Conservation (phyloP, 2,797 vertebrate genomes). For the Pachyuromys duprasi region DNA sequence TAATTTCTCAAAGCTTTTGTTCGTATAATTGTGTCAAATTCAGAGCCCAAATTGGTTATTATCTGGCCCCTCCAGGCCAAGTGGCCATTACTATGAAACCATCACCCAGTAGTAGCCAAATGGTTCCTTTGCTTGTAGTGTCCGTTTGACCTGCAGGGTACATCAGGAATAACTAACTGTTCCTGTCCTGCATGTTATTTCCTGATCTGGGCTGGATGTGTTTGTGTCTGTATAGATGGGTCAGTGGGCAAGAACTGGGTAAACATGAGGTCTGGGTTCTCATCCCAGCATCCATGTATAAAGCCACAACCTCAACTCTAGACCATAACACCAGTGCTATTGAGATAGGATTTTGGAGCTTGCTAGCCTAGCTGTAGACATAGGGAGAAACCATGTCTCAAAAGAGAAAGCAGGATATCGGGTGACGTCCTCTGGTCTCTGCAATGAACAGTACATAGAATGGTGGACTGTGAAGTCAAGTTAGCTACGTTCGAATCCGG, state of each 20-base stretch:
- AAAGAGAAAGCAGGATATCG: background rate
- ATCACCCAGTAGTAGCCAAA: background rate
- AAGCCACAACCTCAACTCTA: background rate
- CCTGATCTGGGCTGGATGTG: too few species aligned
- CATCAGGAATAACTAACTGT: background rate
- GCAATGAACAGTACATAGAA: background rate
- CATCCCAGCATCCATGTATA: background rate
- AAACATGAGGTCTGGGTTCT: background rate
- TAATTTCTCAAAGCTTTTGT: background rate
- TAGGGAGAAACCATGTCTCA: background rate
- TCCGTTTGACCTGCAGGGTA: background rate
- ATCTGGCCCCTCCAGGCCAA: background rate
- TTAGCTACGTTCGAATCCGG: background rate
- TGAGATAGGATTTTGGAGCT: background rate
- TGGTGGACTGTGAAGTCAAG: background rate
- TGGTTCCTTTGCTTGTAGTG: background rate
- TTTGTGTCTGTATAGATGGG: background rate
- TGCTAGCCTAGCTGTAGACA: background rate
- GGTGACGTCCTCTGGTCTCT: background rate
- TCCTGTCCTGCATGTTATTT: background rate
- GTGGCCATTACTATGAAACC: background rate
- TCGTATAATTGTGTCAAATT: background rate
- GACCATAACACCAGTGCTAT: background rate
- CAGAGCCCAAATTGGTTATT: background rate
- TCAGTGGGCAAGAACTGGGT: background rate